Evolutionary conservation across 2,888 invertebrate species (phyloP).

Genomic region (Odontothrips loti): DNA sequence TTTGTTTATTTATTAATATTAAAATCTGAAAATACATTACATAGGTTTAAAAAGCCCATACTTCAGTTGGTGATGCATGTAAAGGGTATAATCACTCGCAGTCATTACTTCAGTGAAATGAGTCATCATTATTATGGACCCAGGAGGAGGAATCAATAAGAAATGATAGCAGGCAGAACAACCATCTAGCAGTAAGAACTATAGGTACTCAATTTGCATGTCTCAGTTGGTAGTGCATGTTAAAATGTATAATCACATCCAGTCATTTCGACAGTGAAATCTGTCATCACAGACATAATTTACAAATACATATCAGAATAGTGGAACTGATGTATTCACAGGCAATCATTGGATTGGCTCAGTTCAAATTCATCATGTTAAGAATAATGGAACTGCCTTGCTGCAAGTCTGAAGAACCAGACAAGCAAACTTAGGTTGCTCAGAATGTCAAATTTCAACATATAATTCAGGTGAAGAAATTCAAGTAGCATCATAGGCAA

Average conservation of each 20-base stretch:
- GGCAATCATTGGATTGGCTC: neutral
- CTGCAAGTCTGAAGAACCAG: no score
- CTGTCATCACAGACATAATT: neutral
- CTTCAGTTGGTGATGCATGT: neutral
- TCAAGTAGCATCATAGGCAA: neutral
- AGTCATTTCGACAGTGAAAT: neutral
- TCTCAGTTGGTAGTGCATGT: constrained; percentile 11
- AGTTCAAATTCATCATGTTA: neutral
- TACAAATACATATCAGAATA: neutral
- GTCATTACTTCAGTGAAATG: neutral
- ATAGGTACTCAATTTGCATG: neutral
- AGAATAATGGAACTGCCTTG: neutral
- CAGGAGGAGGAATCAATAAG: no score
- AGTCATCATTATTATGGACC: neutral
- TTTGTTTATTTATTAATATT: neutral
- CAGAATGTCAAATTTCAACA: constrained; percentile 14
- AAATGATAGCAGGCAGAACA: neutral
- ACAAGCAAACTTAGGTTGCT: neutral
- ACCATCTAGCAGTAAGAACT: neutral
- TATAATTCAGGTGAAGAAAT: constrained; percentile 14
- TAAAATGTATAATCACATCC: neutral
- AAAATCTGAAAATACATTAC: neutral
- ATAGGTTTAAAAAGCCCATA: neutral
- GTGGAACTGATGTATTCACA: neutral
- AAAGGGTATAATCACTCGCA: neutral